Evolutionary conservation across 1,140 invertebrate genomes (phyloP), one percentile per base, ranked within the genome.

Genomic region (Penaeus indicus): DNA sequence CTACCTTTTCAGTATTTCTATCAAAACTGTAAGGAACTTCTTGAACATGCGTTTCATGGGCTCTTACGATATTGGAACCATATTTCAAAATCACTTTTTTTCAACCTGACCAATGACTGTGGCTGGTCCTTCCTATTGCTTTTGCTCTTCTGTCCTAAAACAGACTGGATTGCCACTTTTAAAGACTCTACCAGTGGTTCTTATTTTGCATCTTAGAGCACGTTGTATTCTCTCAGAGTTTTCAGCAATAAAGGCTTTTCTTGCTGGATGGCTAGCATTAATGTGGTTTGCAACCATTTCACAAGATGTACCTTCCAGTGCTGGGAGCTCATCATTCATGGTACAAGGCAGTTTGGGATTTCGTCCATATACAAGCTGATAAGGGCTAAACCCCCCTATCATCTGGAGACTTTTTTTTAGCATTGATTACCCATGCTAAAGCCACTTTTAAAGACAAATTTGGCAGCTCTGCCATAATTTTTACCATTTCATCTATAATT

Each of bases 221-320:
- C 42, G 38, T 10, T 38, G 77, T 42, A 67, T 67, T 67, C 25
- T 67, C 7, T 2, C 64, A 67, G 64, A 67, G 64, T 2, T 21
- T 67, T 67, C 64, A 67, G 64, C 64, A 3, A 25, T 67, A 25
- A 67, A 67, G 64, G 11, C 4, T 67, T 67, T 67, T 67, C 64
- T 67, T 67, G 25, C 64, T 67, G 2, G 7, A 25, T 67, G 7
- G 3, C 64, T 67, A 38, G 5, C 38, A 38, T 5, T 38, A 5
- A 79, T 25, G 7, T 38, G 77, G 1, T 79, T 79, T 1, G 47
- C 77, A 79, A 79, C 77, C 27, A 79, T 38, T 79, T 42, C 77
- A 79, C 38, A 54, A 38, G 77, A 38, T 79, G 77, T 79, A 78
- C 77, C 77, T 38, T 79, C 77, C 22, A 79, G 32, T 79, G 38